Conservation (phyloP, 2,888 invertebrate genomes). For the Thera obeliscata region DNA sequence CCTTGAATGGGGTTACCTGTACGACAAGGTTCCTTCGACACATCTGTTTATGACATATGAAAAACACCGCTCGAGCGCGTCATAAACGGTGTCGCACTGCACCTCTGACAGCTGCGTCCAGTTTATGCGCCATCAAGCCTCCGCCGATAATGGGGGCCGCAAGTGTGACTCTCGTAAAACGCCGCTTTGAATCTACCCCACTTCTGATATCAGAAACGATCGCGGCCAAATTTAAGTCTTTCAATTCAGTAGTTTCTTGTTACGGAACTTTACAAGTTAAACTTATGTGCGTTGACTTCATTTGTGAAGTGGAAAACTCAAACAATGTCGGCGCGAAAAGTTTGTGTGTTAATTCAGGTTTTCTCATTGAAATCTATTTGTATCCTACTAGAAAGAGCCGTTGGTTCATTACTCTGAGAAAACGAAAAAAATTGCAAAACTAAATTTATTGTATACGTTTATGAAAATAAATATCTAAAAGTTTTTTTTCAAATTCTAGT, state of each 20-base stretch:
- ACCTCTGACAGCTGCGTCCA: slow-evolving; percentile 60
- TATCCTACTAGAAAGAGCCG: too few relatives aligned
- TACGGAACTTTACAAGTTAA: background rate
- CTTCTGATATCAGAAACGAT: slow-evolving; percentile 34
- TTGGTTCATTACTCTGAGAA: too few relatives aligned
- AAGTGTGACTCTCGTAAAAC: slow-evolving; percentile 66
- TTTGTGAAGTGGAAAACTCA: background rate
- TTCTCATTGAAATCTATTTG: too few relatives aligned
- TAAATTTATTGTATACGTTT: too few relatives aligned
- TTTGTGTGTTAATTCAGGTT: too few relatives aligned
- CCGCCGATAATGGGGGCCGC: slow-evolving; percentile 62
- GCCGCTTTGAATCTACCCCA: slow-evolving; percentile 56
- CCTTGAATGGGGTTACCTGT: too few relatives aligned
- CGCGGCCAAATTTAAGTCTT: slow-evolving; percentile 2
- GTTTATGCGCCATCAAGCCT: slow-evolving; percentile 70
- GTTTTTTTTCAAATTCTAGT: too few relatives aligned
- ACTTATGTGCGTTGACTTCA: background rate
- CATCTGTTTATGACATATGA: too few relatives aligned
- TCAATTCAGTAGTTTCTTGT: background rate
- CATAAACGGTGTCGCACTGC: slow-evolving; percentile 14
- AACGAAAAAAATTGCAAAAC: too few relatives aligned
- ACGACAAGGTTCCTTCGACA: too few relatives aligned
- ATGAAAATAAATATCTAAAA: too few relatives aligned
- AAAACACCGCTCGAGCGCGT: background rate
- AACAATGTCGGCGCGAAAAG: background rate